Percentiles rank a stretch among this genome's conserved stretches.
These are phyloP conservation scores for Mesocricetus auratus DNA, from an alignment of 2,113 vertebrate species.

Conservation along the genomic window DNA sequence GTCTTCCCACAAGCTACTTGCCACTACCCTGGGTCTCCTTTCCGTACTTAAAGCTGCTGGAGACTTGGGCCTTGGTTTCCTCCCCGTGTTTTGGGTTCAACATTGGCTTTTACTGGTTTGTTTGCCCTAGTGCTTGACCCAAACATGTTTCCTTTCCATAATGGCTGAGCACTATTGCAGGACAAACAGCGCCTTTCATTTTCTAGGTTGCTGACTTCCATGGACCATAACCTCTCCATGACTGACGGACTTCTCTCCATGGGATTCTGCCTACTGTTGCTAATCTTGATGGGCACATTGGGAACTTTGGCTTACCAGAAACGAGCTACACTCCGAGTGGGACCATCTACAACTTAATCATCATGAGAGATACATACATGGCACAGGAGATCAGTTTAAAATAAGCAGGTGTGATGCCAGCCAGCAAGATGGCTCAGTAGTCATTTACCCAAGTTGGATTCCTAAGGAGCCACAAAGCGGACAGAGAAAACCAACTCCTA, in stretches of 20 bases:
- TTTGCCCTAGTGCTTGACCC: neutral
- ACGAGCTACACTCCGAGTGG: conserved; percentile 56
- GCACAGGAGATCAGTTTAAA: neutral
- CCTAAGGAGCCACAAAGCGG: neutral
- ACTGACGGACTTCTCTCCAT: neutral
- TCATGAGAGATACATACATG: neutral
- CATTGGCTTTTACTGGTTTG: neutral
- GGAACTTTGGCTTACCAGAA: conserved; percentile 61
- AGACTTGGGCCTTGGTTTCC: neutral
- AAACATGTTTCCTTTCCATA: neutral
- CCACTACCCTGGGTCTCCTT: neutral
- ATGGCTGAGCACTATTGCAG: neutral
- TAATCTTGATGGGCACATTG: conserved; percentile 56
- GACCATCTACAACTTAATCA: conserved; percentile 49
- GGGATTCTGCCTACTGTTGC: conserved; percentile 61
- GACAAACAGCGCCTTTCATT: neutral
- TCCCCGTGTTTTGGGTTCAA: conserved; percentile 4
- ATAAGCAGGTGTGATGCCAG: neutral
- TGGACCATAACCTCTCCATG: neutral
- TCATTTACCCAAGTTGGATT: neutral
- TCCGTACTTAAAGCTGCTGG: neutral
- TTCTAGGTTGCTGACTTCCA: conserved; percentile 56
- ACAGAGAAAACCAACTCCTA: neutral
- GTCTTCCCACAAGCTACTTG: neutral
- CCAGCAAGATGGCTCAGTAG: neutral